Conservation (phyloP, 2,797 vertebrate genomes). For the Pangasius djambal region DNA sequence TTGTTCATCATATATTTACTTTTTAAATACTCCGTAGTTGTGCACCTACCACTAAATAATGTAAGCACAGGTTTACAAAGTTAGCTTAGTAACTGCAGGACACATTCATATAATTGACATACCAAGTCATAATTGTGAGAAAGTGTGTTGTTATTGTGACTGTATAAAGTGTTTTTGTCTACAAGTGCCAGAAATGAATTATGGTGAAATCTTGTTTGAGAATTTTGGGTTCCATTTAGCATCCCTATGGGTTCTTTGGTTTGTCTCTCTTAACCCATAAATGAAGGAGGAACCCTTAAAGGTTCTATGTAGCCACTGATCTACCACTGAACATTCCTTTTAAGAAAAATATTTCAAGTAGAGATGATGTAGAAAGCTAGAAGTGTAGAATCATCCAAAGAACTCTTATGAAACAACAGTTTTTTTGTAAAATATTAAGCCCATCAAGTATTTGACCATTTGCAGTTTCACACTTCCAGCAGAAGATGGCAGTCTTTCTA, state of each 20-base stretch:
- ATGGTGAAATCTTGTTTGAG: neutral
- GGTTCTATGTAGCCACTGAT: neutral
- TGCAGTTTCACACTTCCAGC: slow-evolving; percentile 27
- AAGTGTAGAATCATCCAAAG: neutral
- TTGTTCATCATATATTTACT: neutral
- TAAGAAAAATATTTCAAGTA: neutral
- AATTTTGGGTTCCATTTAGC: neutral
- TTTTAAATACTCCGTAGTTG: neutral
- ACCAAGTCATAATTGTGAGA: neutral
- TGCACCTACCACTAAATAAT: neutral
- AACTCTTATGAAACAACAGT: too few species aligned
- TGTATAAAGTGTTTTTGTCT: neutral
- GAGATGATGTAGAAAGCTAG: neutral
- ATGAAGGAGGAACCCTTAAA: neutral
- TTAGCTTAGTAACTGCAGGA: neutral
- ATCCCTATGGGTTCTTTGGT: neutral
- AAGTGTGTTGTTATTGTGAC: neutral
- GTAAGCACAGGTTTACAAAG: neutral
- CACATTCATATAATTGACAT: neutral
- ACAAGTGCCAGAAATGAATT: neutral
- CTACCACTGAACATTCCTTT: neutral
- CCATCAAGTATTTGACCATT: too few species aligned
- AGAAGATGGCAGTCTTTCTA: slow-evolving; percentile 52
- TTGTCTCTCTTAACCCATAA: neutral
- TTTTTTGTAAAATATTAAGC: neutral